Evolutionary conservation across 2,113 vertebrate species (phyloP).

Genomic region (Corythoichthys haematopterus): DNA sequence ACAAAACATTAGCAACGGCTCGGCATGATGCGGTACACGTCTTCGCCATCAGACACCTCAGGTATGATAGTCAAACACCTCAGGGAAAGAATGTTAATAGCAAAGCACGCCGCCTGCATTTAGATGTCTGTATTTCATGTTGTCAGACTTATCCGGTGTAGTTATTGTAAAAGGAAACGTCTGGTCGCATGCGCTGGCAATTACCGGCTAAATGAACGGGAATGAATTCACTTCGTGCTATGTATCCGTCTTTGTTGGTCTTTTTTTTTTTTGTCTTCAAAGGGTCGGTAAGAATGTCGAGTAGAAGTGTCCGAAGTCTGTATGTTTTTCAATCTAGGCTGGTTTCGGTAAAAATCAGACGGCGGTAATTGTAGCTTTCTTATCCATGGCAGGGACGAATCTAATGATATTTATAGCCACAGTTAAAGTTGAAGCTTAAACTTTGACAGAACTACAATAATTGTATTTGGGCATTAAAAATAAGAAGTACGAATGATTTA

Average conservation of each 20-base stretch:
- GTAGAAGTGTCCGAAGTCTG: not conserved
- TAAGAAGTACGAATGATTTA: not conserved
- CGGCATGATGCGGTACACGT: not conserved
- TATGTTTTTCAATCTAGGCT: not conserved
- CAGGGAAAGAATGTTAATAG: not conserved
- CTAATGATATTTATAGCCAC: not conserved
- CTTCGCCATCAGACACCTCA: not conserved
- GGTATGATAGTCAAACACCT: conserved; percentile 9
- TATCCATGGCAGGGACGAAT: not conserved
- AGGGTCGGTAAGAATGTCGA: not conserved
- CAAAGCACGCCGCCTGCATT: conserved; percentile 1
- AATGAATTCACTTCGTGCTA: not conserved
- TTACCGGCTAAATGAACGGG: conserved; percentile 17
- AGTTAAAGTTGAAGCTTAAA: too few relatives aligned
- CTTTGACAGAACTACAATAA: too few relatives aligned
- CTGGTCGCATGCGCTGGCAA: not conserved
- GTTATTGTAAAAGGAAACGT: conserved; percentile 16
- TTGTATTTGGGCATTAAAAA: too few relatives aligned
- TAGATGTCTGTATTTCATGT: conserved; percentile 19
- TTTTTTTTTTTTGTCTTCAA: not conserved
- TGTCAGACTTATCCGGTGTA: conserved; percentile 9
- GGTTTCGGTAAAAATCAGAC: not conserved
- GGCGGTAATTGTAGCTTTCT: not conserved
- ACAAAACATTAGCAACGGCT: not conserved
- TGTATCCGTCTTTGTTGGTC: not conserved